A percentile compares a stretch with the other conserved stretches of the same genome.
Conservation (phyloP, 2,888 invertebrate species). For the Lacanobia oleracea region DNA sequence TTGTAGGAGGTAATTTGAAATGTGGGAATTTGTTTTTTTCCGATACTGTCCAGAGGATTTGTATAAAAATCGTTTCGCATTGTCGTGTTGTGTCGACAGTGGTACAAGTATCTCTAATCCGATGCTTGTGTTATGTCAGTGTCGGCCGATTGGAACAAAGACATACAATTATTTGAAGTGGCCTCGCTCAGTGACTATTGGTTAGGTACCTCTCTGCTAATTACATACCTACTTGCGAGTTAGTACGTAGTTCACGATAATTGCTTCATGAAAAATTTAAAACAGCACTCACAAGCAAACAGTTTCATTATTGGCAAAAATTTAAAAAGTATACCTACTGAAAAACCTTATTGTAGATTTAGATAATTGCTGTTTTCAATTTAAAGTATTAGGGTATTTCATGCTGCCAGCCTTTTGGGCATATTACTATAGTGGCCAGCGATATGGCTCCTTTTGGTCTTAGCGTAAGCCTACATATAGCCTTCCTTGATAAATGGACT, state of each 20-base stretch:
- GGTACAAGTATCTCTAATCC: background rate
- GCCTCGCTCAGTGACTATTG: background rate
- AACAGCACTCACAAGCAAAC: too few relatives aligned
- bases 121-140: background rate
- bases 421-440: too few relatives aligned
- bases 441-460: too few relatives aligned
- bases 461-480: too few relatives aligned
- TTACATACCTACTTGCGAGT: background rate
- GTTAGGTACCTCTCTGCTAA: background rate
- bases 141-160: background rate
- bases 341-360: background rate
- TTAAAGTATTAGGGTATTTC: background rate
- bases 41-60: too few relatives aligned
- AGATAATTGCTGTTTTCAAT: background rate
- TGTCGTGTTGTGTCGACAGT: background rate
- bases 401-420: too few relatives aligned
- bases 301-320: background rate
- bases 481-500: too few relatives aligned
- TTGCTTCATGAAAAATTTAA: background rate
- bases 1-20: too few relatives aligned
- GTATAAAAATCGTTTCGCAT: too few relatives aligned
- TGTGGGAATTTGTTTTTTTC: too few relatives aligned
- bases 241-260: background rate
- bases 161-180: conserved; percentile 9
- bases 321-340: too few relatives aligned